Conservation (phyloP, 2,113 vertebrate genomes). For the Mesitornis unicolor region DNA sequence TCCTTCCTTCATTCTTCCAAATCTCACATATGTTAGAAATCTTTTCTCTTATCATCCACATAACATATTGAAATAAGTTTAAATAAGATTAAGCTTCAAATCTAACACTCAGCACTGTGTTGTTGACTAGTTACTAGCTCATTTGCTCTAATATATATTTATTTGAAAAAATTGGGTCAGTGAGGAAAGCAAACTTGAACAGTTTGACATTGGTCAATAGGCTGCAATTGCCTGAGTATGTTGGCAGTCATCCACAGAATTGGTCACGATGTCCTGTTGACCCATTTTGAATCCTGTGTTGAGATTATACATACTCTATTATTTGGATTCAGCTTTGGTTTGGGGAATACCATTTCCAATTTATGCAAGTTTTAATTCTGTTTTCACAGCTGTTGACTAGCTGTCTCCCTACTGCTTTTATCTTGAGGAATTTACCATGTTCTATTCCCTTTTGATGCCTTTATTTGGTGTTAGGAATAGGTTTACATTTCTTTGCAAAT, state of each 20-base stretch:
- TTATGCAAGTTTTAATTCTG: conserved; percentile 47
- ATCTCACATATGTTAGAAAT: neutral
- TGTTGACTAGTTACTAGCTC: conserved; percentile 21
- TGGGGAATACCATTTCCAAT: conserved; percentile 10
- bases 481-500: neutral
- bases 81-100: conserved; percentile 2
- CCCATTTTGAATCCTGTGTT: conserved; percentile 24
- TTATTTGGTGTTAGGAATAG: conserved; percentile 11
- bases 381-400: conserved; percentile 44
- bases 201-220: conserved; percentile 53
- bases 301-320: neutral
- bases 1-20: neutral
- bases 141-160: conserved; percentile 45
- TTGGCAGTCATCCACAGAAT: conserved; percentile 29
- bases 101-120: conserved; percentile 1
- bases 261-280: conserved; percentile 8
- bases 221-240: neutral
- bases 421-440: conserved; percentile 23
- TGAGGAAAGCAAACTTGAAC: conserved; percentile 46
- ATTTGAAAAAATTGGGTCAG: conserved; percentile 43
- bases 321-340: conserved; percentile 26
- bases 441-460: neutral
- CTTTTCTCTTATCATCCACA: neutral
- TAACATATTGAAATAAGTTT: neutral
- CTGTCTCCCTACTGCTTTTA: neutral